These are phyloP conservation scores for Charina bottae DNA, from an alignment of 2,113 vertebrate genomes.

Conservation along the genomic window DNA sequence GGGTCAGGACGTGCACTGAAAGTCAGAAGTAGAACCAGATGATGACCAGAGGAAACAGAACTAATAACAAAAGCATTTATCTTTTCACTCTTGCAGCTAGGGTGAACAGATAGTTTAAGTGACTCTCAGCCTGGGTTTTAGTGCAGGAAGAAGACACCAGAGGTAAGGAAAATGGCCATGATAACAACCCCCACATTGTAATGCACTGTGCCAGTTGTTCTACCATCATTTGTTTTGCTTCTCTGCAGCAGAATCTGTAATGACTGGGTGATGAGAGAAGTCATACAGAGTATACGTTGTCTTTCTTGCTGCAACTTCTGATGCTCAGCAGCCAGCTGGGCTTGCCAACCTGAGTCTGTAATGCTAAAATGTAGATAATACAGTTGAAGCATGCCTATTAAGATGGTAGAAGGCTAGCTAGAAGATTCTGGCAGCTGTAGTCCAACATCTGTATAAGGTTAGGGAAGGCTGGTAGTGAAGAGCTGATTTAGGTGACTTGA, in stretches of 20 bases:
- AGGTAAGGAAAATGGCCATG: neutral
- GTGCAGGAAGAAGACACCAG: neutral
- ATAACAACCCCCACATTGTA: neutral
- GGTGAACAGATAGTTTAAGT: neutral
- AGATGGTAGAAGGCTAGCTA: neutral
- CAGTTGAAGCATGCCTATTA: neutral
- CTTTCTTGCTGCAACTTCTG: neutral
- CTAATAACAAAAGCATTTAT: neutral
- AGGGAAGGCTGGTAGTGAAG: neutral
- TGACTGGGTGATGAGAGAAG: neutral
- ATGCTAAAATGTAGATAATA: neutral
- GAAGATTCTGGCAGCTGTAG: neutral
- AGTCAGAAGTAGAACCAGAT: neutral
- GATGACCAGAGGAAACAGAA: neutral
- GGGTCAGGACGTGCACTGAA: neutral
- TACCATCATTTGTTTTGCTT: neutral
- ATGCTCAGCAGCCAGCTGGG: neutral
- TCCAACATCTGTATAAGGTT: neutral
- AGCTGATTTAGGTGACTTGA: neutral
- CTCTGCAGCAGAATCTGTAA: neutral
- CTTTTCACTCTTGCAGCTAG: neutral
- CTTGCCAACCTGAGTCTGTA: neutral
- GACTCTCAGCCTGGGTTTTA: neutral
- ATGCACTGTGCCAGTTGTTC: neutral
- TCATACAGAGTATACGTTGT: neutral